Evolutionary conservation across 2,888 invertebrate species (phyloP).

Genomic region (Phytoseiulus persimilis): DNA sequence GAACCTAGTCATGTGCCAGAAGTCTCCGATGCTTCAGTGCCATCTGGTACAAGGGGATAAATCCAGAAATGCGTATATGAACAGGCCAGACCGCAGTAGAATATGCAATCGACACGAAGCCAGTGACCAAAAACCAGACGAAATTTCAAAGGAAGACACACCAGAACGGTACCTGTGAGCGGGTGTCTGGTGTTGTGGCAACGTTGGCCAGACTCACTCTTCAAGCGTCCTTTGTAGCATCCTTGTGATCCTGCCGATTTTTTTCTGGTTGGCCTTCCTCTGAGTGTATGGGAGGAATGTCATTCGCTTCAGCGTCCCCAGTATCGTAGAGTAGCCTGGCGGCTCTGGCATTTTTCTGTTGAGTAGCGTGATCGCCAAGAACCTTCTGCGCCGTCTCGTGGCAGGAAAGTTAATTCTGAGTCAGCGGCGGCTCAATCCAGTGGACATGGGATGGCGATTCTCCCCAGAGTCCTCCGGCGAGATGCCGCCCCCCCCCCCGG

Average conservation of each 20-base stretch:
- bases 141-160: neutral
- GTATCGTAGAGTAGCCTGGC: neutral
- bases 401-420: neutral
- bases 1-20: neutral
- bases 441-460: too few relatives aligned
- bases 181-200: neutral
- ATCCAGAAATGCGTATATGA: constrained; percentile 5
- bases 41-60: neutral
- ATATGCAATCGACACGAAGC: neutral
- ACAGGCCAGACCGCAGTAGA: constrained; percentile 5
- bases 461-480: too few relatives aligned
- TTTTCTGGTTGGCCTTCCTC: neutral
- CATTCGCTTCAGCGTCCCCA: neutral
- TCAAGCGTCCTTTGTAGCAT: neutral
- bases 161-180: neutral
- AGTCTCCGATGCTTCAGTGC: neutral
- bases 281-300: neutral
- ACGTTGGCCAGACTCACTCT: neutral
- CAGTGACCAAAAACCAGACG: constrained; percentile 5
- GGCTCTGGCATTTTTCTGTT: neutral
- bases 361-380: neutral
- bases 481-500: too few relatives aligned
- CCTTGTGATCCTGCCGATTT: neutral
- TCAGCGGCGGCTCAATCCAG: neutral
- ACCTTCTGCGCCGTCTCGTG: neutral